Evolutionary conservation across 2,113 vertebrate species (phyloP), one percentile per base, ranked within the genome.

Genomic region (Crotophaga sulcirostris): DNA sequence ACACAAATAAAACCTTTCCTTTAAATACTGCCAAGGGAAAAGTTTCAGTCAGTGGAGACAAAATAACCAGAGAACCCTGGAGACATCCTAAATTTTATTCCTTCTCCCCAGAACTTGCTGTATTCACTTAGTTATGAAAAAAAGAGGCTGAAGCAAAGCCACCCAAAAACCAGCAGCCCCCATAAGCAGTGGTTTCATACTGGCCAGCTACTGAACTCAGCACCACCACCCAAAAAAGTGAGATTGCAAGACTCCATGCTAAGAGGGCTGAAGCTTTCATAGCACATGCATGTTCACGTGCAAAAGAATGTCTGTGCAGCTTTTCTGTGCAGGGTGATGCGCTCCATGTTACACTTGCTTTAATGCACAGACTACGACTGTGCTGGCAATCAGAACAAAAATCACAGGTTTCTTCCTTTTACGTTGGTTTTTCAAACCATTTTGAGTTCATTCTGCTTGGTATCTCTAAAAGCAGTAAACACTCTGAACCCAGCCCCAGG

Each of bases 271-370:
- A 54, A 26, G 69, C 20, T 36, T 36, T 40, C 66, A 36, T 44
- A 42, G 67, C 28, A 45, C 51, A 24, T 0, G 2, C 0, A 1
- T 12, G 33, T 19, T 62, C 44, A 45, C 0, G 3, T 6, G 24
- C 34, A 64, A 62, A 56, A 66, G 12, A 21, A 14, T 3, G 26
- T 23, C 49, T 11, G 5, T 4, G 34, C 52, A 62, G 42, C 40
- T 40, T 29, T 51, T 45, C 28, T 13, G 16, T 68, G 80, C 63
- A 47, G 42, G 15, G 62, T 10, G 40, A 33, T 2, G 2, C 4
- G 26, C 19, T 52, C 33, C 51, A 60, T 2, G 0, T 26, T 10
- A 44, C 31, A 6, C 11, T 10, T 67, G 67, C 81, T 72, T 58
- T 60, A 56, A 60, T 3, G 33, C n/a, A 47, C 56, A 70, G 28